Conservation (phyloP, 2,888 invertebrate species). For the Homarus gammarus region DNA sequence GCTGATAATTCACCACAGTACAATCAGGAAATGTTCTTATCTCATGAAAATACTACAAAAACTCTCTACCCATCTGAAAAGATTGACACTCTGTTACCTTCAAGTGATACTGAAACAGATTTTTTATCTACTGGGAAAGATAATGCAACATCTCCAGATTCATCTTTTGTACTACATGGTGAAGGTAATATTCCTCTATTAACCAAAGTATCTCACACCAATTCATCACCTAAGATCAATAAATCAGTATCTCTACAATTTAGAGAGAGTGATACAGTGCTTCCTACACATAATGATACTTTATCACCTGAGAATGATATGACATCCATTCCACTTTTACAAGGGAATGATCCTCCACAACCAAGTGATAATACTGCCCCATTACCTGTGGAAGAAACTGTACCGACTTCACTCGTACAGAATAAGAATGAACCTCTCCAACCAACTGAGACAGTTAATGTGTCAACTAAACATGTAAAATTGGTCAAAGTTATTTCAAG, state of each 20-base stretch:
- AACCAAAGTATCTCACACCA: neutral
- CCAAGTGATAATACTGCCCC: neutral
- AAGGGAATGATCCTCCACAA: neutral
- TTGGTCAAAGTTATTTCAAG: neutral
- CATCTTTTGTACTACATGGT: neutral
- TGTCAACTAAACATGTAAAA: neutral
- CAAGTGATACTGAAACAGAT: no score
- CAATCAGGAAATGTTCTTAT: neutral
- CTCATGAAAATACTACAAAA: neutral
- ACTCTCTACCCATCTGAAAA: neutral
- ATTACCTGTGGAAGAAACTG: neutral
- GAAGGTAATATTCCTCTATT: neutral
- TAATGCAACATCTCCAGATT: neutral
- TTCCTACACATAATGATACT: neutral
- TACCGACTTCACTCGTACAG: neutral
- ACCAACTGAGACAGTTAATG: neutral
- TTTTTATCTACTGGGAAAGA: neutral
- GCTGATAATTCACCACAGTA: neutral
- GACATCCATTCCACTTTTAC: neutral
- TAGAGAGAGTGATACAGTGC: neutral
- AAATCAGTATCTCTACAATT: neutral
- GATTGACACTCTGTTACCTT: neutral
- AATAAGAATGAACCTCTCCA: neutral
- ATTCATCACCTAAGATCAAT: neutral
- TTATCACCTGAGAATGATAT: neutral